Percentiles rank a stretch among this genome's conserved stretches.
Conservation (phyloP, 35 echinoderm and acorn worm species). For the Heliocidaris erythrogramma region DNA sequence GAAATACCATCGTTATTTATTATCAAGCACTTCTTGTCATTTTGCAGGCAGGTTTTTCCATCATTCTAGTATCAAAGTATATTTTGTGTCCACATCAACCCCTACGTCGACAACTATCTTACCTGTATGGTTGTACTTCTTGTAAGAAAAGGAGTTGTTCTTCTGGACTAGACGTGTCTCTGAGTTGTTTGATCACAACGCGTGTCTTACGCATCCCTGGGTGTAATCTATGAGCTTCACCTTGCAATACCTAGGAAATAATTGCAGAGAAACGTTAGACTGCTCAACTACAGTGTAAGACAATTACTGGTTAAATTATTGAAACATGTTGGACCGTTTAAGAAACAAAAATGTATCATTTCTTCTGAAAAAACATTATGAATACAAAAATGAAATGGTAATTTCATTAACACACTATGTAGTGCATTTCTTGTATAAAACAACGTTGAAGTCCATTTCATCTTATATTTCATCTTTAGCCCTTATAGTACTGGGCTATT, state of each 20-base stretch:
- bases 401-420: too few species aligned
- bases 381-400: too few species aligned
- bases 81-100: too few species aligned
- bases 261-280: neutral
- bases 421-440: too few species aligned
- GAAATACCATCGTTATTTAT: too few species aligned
- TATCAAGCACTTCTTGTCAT: too few species aligned
- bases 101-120: neutral
- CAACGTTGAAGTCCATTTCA: too few species aligned
- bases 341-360: neutral
- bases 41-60: too few species aligned
- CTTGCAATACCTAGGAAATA: conserved; percentile 70
- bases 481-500: too few species aligned
- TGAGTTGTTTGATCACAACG: conserved; percentile 88
- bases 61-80: too few species aligned
- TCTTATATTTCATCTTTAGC: too few species aligned
- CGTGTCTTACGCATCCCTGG: conserved; percentile 82
- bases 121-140: conserved; percentile 98
- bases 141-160: conserved; percentile 84
- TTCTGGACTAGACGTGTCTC: conserved; percentile 73
- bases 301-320: neutral
- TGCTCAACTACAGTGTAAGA: too few species aligned
- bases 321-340: neutral
- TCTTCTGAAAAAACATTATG: neutral
- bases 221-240: conserved; percentile 84